Percentiles rank a stretch among this genome's conserved stretches.
phyloP scores from a whole-genome alignment of 2,888 invertebrate genomes.

The Chrysolina oricalcia region DNA sequence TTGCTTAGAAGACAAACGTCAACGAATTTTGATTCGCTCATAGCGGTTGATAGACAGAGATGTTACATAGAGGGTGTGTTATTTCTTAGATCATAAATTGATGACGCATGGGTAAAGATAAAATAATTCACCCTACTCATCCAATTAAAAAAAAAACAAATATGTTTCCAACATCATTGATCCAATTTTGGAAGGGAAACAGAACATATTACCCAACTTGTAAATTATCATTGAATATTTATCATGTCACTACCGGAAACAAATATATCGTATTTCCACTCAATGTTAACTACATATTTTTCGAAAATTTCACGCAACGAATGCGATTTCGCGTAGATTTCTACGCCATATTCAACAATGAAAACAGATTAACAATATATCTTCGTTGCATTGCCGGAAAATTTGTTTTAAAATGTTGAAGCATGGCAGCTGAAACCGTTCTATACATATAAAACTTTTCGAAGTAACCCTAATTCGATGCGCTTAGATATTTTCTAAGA shows the following conservation, averaged over 20 bases:
- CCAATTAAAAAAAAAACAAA: too few species aligned
- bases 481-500: conserved; percentile 46
- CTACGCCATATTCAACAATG: conserved; percentile 48
- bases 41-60: too few species aligned
- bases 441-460: conserved; percentile 40
- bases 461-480: conserved; percentile 49
- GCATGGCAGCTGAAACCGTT: conserved; percentile 41
- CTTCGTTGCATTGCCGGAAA: conserved; percentile 46
- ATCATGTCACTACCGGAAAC: not conserved
- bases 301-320: conserved; percentile 52
- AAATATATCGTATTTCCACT: not conserved
- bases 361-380: conserved; percentile 49
- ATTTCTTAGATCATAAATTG: too few species aligned
- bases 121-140: too few species aligned
- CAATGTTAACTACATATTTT: not conserved
- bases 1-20: too few species aligned
- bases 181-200: too few species aligned
- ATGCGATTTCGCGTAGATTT: conserved; percentile 54
- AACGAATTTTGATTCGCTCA: too few species aligned
- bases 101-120: too few species aligned
- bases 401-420: conserved; percentile 46
- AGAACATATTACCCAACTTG: too few species aligned
- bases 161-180: too few species aligned
- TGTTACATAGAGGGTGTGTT: too few species aligned
- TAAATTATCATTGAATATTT: too few species aligned